Evolutionary conservation across 1,140 invertebrate genomes (phyloP), one percentile per base, ranked within the genome.

Genomic region (Propsilocerus akamusi): DNA sequence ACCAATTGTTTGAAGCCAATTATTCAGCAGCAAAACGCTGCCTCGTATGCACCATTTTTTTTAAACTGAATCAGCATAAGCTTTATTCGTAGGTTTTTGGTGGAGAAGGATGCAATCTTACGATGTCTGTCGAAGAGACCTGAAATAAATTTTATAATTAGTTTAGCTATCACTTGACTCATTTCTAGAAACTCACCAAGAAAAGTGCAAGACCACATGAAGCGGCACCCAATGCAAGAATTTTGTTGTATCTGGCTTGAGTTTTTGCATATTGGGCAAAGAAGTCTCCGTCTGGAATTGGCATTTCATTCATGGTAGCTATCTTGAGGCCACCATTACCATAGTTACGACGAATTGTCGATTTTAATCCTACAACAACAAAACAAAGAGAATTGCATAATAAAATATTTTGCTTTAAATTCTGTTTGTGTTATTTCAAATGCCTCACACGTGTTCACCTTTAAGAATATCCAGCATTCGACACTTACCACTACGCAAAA

Each of bases 281-380:
- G 83, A 83, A 89, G 11, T 76, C 77, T 23, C 84, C 83, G 46
- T 70, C 64, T 5, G 84, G 83, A 12, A 77, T 69, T 4, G 80
- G 79, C 58, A 86, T 58, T 55, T 87, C 83, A 58, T 86, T 78
- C 73, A 84, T 76, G 11, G 68, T 74, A 14, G 74, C 59, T 4
- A 53, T 51, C 49, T 63, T 56, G 48, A 66, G 53, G 4, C 53
- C 52, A 23, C 54, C 52, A n/a, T 68, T 61, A 51, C 64, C 62
- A 17, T 62, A 60, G 47, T n/a, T n/a, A n/a, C 63, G 4, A 17
- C 34, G 34, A 20, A 10, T 10, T 2, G 22, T 17, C 14, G 11
- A 20, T 14, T 41, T 41, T n/a, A 17, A 4, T 20, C 14, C 17
- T 17, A 30, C n/a, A n/a, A n/a, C 10, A 30, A 30, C 10, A 14